Base-by-base conservation (phyloP, 2,797 vertebrate species). In the Pteropus rufus region DNA sequence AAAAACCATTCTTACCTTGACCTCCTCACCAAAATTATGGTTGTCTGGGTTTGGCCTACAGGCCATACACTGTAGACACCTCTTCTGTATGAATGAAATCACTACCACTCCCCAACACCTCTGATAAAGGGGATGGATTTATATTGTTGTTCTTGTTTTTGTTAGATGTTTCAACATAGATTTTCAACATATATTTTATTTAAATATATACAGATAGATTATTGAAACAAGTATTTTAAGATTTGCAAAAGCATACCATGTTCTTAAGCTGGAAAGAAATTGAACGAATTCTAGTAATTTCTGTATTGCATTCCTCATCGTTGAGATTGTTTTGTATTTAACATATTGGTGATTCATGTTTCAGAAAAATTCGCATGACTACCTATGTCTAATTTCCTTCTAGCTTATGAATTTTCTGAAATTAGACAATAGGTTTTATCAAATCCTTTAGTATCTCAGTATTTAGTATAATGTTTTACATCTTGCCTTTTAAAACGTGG, bases 371-470 rank as follows among this genome's bases (percentile, higher is more conserved):
- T 72, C 76, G 3, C 23, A 49, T 62, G 15, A 31, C 10, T 56
- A 80, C 62, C 58, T 84, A 10, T 24, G 3, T 76, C 4, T 91
- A 26, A 85, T 94, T 84, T 91, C 14, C 16, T 93, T 84, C 4
- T 85, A 72, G 10, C 16, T 79, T 92, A 44, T 4, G 23, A 41
- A 92, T n/a, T 80, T 90, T 81, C 44, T 70, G 15, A 62, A 95
- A 72, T 72, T 72, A 44, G 34, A 39, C 60, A 89, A n/a, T 9
- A 77, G 1, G 3, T n/a, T 70, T 56, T 52, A 69, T 69, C n/a
- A 83, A 86, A 56, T 79, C 11, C 1, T 0, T 7, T 24, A 49
- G 26, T 24, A 72, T 29, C 9, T 84, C 18, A 46, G 21, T 41
- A 11, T 75, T 84, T 72, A 36, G 12, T 36, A 34, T 36, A 24